Base-by-base conservation (phyloP, 2,888 invertebrate genomes). In the Abrostola triplasia region DNA sequence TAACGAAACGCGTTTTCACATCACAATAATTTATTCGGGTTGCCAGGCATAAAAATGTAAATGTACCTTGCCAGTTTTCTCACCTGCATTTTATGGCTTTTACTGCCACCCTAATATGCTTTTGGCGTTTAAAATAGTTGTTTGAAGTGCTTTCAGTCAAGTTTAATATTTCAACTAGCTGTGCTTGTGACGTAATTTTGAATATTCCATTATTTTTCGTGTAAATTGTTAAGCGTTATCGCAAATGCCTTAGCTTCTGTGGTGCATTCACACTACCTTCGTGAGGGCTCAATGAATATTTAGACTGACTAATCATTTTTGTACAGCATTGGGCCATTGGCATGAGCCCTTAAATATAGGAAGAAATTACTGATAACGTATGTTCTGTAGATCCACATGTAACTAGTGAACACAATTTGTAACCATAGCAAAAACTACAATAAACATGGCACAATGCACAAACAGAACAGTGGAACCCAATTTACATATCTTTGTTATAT, bases 11-110 rank as follows among this genome's bases (percentile, higher is more conserved):
- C 38, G 59, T 74, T 13, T 48, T 40, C 52, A 36, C 9, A n/a
- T 41, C 35, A 13, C 51, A 74, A 71, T 71, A 63, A 71, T 71
- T 69, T 55, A 74, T 50, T 51, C 41, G 42, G 44, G 47, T 47
- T 10, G 36, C 41, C 12, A 13, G 37, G 44, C 58, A 8, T 48
- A 35, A 57, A 70, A 70, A 57, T 49, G 11, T 36, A 49, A 47
- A 47, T 13, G 6, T 24, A 13, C 40, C n/a, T 50, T 35, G n/a
- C 41, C 44, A n/a, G 12, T 36, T 50, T 47, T 13, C 49, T 35
- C n/a, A 53, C 36, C 9, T n/a, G 10, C 37, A 13, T 69, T 64
- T 56, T 64, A 59, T 57, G 35, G 36, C 59, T 53, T 42, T 55
- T 47, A 47, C 9, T 8, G 13, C 4, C 24, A 24, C 24, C 24